These are phyloP conservation scores for Sapayoa aenigma DNA, from an alignment of 2,113 vertebrate genomes.

Conservation along the genomic window DNA sequence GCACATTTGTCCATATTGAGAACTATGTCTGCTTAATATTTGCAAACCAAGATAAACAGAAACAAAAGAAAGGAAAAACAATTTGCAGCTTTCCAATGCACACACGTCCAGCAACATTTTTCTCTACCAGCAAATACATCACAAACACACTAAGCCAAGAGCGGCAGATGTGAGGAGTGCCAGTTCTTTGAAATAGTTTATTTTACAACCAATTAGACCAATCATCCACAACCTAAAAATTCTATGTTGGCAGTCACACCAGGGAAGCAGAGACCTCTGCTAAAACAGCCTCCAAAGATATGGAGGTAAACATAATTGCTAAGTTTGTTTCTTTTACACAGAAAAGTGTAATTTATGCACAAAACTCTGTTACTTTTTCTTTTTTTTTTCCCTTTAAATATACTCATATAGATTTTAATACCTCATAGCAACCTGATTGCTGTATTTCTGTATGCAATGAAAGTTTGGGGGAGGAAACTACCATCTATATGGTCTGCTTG, in stretches of 20 bases:
- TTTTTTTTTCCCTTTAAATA: neutral
- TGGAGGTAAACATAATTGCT: neutral
- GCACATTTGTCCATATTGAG: slow-evolving; percentile 50
- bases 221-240: slow-evolving; percentile 23
- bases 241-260: neutral
- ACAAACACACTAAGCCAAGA: slow-evolving; percentile 28
- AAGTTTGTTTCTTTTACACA: neutral
- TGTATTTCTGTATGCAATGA: neutral
- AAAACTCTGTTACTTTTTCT: neutral
- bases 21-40: slow-evolving; percentile 36
- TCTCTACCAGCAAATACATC: slow-evolving; percentile 47
- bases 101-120: slow-evolving; percentile 4
- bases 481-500: neutral
- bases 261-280: neutral
- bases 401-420: neutral
- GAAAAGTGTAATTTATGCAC: neutral
- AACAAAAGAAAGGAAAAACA: slow-evolving; percentile 58
- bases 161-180: slow-evolving; percentile 16
- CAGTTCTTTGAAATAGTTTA: slow-evolving; percentile 54
- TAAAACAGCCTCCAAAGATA: neutral
- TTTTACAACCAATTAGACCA: slow-evolving; percentile 56
- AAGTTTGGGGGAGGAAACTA: neutral
- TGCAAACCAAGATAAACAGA: slow-evolving; percentile 64
- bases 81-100: slow-evolving; percentile 27
- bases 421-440: neutral